Evolutionary conservation across 2,113 vertebrate genomes (phyloP), one percentile per base, ranked within the genome.

Genomic region (Pelusios castaneus): DNA sequence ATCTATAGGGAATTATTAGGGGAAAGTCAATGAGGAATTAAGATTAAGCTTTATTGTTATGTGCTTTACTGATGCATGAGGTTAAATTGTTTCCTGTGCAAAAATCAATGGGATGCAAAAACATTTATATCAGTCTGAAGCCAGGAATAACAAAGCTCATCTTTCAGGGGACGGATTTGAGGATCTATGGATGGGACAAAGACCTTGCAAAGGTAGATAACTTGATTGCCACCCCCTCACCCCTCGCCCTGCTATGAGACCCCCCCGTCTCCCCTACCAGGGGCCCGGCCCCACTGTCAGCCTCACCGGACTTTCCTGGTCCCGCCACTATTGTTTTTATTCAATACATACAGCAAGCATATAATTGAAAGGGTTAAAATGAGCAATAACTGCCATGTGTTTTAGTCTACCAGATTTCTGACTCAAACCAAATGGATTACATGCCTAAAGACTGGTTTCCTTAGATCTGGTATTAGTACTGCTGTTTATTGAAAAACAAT

Each of bases 121-220:
- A 22, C 79, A 21, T 14, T 55, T 43, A 17, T 25, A 24, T 1
- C 14, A 24, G 8, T 54, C 67, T 1, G 5, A 38, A 70, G 27
- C 63, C 83, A 45, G 12, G 5, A 82, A 38, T 9, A 78, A 70
- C 4, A 9, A 81, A 9, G 2, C 51, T 45, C n/a, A 67, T 11
- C 41, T 52, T 19, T 3, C 43, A 80, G 58, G 5, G 60, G 56
- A 10, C 4, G 45, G 52, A 11, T 76, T 27, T n/a, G 34, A 56
- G 13, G 4, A 17, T 2, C 83, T 91, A 47, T 47, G 19, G 52
- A 67, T 8, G 22, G 14, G 80, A 24, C 0, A 0, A 4, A 9
- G 24, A 34, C 70, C 24, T 38, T 88, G 70, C 60, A 75, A 51
- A 29, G 17, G 47, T 45, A 9, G 21, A 29, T 21, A 3, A n/a